Conservation (phyloP, 1,140 invertebrate genomes). For the Eupeodes corollae region DNA sequence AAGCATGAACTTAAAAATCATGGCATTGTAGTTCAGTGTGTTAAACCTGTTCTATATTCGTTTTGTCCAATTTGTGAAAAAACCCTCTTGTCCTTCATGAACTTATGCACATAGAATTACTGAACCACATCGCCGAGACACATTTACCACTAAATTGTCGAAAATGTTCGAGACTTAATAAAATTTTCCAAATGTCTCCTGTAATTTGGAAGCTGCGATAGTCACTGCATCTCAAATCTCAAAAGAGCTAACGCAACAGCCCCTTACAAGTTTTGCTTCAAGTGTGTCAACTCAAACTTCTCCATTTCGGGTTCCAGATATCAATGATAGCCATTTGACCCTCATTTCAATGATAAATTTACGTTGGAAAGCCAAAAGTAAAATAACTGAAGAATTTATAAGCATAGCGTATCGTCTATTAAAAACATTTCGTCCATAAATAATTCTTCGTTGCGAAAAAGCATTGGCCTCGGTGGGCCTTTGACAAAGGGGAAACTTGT, state of each 20-base stretch:
- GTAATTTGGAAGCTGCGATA: conserved; percentile 21
- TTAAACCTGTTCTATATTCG: conserved; percentile 17
- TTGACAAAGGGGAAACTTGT: conserved; percentile 20
- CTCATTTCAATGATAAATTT: conserved; percentile 31
- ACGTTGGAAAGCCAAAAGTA: conserved; percentile 30
- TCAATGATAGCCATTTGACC: conserved; percentile 13
- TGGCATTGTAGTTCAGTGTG: conserved; percentile 11
- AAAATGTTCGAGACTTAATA: conserved; percentile 16
- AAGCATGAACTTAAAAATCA: conserved; percentile 26
- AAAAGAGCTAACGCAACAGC: not conserved
- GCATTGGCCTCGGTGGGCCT: conserved; percentile 13
- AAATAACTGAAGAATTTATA: conserved; percentile 24
- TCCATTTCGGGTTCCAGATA: conserved; percentile 9
- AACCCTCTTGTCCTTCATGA: conserved; percentile 18
- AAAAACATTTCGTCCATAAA: conserved; percentile 24
- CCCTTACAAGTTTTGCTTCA: not conserved
- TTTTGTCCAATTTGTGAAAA: conserved; percentile 31
- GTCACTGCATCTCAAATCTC: conserved; percentile 2
- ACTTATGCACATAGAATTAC: conserved; percentile 22
- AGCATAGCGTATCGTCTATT: conserved; percentile 31
- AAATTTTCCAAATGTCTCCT: conserved; percentile 5
- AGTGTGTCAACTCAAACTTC: conserved; percentile 27
- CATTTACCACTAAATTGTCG: conserved; percentile 27
- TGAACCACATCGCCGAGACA: conserved; percentile 22
- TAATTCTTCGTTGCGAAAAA: conserved; percentile 15